Percentiles rank a stretch among this genome's conserved stretches.
These are phyloP conservation scores for Salminus brasiliensis DNA, from an alignment of 2,113 vertebrate genomes.

Conservation along the genomic window DNA sequence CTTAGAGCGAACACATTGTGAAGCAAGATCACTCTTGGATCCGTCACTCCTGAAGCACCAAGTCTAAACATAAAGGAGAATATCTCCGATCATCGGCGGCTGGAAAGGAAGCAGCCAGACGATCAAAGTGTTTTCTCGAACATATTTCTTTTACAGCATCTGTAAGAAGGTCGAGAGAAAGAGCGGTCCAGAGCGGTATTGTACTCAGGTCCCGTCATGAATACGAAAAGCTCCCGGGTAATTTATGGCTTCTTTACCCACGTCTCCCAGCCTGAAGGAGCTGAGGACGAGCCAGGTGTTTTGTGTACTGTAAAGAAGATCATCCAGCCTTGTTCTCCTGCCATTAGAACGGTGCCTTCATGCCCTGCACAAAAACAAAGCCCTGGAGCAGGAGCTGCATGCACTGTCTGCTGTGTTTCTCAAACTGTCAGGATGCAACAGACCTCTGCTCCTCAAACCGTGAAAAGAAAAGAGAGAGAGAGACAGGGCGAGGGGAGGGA, in stretches of 20 bases:
- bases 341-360: slow-evolving; percentile 24
- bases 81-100: too few relatives aligned
- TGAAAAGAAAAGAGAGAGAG: slow-evolving; percentile 48
- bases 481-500: slow-evolving; percentile 29
- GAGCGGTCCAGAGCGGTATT: background rate
- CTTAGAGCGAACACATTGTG: slow-evolving; percentile 78
- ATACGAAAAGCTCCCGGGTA: slow-evolving; percentile 21
- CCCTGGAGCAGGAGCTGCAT: slow-evolving; percentile 47
- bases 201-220: slow-evolving; percentile 45
- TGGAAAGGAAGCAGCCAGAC: too few relatives aligned
- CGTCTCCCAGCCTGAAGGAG: slow-evolving; percentile 24
- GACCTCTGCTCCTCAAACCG: background rate
- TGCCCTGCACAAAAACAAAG: slow-evolving; percentile 44
- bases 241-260: slow-evolving; percentile 35
- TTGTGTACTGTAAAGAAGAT: slow-evolving; percentile 46
- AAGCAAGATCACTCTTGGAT: slow-evolving; percentile 69
- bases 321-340: slow-evolving; percentile 25
- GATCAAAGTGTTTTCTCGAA: slow-evolving; percentile 60
- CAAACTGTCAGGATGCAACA: slow-evolving; percentile 9
- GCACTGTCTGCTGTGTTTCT: background rate
- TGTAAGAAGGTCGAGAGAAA: background rate
- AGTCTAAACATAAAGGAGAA: background rate
- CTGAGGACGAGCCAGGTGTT: slow-evolving; percentile 41
- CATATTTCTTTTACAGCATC: background rate
- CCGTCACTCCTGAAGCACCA: slow-evolving; percentile 63